Percentiles rank a stretch among this genome's conserved stretches.
Evolutionary conservation across 2,888 invertebrate genomes (phyloP).

Genomic region (Eurytoma californica): DNA sequence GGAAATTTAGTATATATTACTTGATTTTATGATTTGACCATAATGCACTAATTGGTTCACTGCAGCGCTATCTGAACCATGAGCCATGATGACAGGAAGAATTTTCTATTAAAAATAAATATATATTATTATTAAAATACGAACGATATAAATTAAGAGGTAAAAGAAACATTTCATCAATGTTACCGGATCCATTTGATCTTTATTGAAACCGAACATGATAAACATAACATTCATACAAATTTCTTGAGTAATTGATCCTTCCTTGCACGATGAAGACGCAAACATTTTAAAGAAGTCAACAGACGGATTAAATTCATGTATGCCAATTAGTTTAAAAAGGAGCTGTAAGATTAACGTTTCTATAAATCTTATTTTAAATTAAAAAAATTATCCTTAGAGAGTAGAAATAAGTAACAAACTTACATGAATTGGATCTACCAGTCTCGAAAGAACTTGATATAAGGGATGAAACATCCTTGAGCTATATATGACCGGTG

Average conservation of each 20-base stretch:
- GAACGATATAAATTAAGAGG: constrained; percentile 57
- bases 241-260: constrained; percentile 77
- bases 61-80: constrained; percentile 83
- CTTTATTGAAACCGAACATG: constrained; percentile 77
- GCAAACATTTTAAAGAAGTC: constrained; percentile 71
- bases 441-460: constrained; percentile 21
- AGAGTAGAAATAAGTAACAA: no score
- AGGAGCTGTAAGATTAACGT: constrained; percentile 46
- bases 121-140: not conserved
- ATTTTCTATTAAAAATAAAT: constrained; percentile 77
- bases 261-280: constrained; percentile 77
- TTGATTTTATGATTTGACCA: constrained; percentile 79
- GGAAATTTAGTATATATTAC: constrained; percentile 32
- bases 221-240: constrained; percentile 84
- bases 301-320: constrained; percentile 81
- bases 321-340: constrained; percentile 54
- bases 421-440: constrained; percentile 28
- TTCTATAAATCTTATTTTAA: not conserved
- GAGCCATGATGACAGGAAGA: constrained; percentile 81
- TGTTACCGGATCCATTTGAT: constrained; percentile 69
- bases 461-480: constrained; percentile 55
- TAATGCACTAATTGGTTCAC: constrained; percentile 84
- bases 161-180: not conserved
- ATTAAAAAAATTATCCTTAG: not conserved
- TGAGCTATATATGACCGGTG: constrained; percentile 72